Conservation (phyloP, 2,113 vertebrate species). For the Xerus inauris region DNA sequence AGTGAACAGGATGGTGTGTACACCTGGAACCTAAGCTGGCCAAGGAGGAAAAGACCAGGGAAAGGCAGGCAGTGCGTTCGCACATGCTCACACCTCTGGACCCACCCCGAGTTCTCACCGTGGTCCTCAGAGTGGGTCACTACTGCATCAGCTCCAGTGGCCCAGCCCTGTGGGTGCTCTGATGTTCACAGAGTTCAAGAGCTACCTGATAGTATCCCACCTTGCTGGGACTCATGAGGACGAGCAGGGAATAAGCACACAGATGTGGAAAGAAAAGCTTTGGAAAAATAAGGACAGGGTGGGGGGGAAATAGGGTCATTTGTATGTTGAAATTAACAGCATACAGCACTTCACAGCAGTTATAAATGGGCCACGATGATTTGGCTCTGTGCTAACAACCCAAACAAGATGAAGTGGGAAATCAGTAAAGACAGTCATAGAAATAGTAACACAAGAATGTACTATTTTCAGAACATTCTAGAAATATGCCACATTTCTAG, state of each 20-base stretch:
- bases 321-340: rapidly evolving
- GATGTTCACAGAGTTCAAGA: too few relatives aligned
- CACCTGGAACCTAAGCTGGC: background rate
- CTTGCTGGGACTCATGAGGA: rapidly evolving
- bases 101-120: too few relatives aligned
- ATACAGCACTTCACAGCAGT: rapidly evolving
- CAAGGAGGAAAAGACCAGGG: background rate
- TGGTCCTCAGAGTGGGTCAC: rapidly evolving
- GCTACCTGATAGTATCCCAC: background rate
- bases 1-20: rapidly evolving
- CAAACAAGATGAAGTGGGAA: background rate
- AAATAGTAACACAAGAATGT: rapidly evolving
- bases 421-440: background rate
- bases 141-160: rapidly evolving
- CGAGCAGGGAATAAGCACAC: rapidly evolving
- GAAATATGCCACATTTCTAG: background rate
- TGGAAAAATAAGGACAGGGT: background rate
- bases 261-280: background rate
- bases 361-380: too few relatives aligned
- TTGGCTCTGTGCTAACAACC: background rate
- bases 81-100: background rate
- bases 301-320: rapidly evolving
- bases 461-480: too few relatives aligned
- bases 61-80: rapidly evolving
- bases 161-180: rapidly evolving